Evolutionary conservation across 1,140 invertebrate species (phyloP), one percentile per base, ranked within the genome.

Genomic region (Lepidurus apus): DNA sequence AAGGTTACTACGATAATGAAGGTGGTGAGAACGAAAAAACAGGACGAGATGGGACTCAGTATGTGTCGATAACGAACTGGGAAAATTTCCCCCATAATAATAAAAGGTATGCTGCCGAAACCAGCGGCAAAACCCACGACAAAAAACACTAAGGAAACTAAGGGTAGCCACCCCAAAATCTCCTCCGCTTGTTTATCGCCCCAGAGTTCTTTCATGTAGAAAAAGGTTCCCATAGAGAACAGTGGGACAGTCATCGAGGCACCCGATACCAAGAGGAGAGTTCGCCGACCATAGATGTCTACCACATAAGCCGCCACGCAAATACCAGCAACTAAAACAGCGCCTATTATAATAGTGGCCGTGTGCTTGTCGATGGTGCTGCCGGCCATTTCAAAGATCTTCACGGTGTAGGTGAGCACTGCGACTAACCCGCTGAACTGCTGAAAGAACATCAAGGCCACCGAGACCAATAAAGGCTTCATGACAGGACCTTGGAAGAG

Each of bases 1-100:
- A 93, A 96, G 53, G 90, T 91, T 83, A 92, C 91, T 0, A 95
- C 96, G 0, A 96, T 91, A 8, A 95, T 81, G 83, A 97, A 97
- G 73, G 91, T 87, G 73, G 89, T 85, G 94, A 95, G 96, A 83
- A 94, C 95, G 74, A 17, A 74, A 3, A 90, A 86, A 82, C 91
- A 90, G 0, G 92, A 91, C 9, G 91, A 90, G 1, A 96, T 84
- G 0, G 92, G 84, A 78, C 84, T 85, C 17, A 86, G 86, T 11
- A 82, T 82, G 47, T 85, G 85, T 65, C 83, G 74, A 17, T 81
- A 80, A 74, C 81, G 80, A n/a, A 85, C 84, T 4, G 89, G 87
- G 79, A 91, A 91, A 5, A 91, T 82, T 84, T 91, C 90, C 2
- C 89, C 89, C 77, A 88, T 88, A 84, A 91, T 87, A 44, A 90